Evolutionary conservation across 2,888 invertebrate species (phyloP).

Genomic region (Drosophila mettleri): DNA sequence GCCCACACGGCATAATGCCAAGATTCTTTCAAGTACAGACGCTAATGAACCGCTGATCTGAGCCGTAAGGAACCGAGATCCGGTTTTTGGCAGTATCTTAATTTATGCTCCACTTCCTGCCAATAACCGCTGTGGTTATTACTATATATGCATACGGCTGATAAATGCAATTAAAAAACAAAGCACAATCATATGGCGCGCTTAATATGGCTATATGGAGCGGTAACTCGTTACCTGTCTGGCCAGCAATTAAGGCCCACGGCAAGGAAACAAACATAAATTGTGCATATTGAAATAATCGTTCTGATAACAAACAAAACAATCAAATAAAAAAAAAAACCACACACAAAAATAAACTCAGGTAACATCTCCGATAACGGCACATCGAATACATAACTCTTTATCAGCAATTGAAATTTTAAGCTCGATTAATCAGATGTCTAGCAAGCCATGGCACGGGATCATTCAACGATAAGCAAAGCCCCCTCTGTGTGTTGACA

Average conservation of each 20-base stretch:
- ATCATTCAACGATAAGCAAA: constrained; percentile 67
- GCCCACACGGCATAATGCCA: constrained; percentile 15
- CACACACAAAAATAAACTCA: background rate
- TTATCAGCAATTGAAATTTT: constrained; percentile 64
- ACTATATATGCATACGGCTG: constrained; percentile 18
- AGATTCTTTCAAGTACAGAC: constrained; percentile 32
- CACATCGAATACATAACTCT: background rate
- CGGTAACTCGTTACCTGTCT: constrained; percentile 6
- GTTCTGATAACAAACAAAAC: constrained; percentile 9
- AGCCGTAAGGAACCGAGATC: constrained; percentile 39
- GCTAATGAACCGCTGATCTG: constrained; percentile 42
- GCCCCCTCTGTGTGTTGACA: constrained; percentile 49
- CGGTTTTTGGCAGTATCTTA: constrained; percentile 51
- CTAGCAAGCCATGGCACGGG: constrained; percentile 26
- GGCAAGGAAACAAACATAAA: constrained; percentile 50
- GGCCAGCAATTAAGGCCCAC: constrained; percentile 9
- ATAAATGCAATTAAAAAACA: constrained; percentile 31
- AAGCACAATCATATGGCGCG: constrained; percentile 20
- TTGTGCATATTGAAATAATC: constrained; percentile 34
- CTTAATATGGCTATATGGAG: constrained; percentile 27
- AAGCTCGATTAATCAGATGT: constrained; percentile 64
- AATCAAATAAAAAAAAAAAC: background rate
- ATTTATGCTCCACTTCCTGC: constrained; percentile 70
- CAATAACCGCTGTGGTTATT: constrained; percentile 34
- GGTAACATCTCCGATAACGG: constrained; percentile 42